A percentile compares a stretch with the other conserved stretches of the same genome.
phyloP scores from a whole-genome alignment of 1,140 invertebrate species.

The Bilobella aurantiaca region DNA sequence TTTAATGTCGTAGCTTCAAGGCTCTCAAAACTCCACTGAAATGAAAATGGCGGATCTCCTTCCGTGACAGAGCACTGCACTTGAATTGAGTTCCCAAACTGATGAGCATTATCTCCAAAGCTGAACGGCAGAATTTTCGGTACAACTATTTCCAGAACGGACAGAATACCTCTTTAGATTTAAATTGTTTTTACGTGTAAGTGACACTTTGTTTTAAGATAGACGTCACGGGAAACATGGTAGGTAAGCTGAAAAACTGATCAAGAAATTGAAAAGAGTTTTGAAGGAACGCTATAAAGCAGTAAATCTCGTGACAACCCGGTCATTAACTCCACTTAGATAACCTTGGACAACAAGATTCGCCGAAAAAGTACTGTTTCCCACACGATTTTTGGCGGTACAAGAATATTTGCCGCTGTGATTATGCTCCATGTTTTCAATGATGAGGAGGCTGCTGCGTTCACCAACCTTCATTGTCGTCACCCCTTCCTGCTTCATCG shows the following conservation, averaged over 20 bases:
- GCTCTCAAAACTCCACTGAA: conserved; percentile 43
- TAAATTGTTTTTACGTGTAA: no score
- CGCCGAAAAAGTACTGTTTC: conserved; percentile 50
- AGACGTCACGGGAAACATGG: no score
- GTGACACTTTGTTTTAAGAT: no score
- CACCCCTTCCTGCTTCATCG: conserved; percentile 46
- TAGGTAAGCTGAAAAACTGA: no score
- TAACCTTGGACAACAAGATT: conserved; percentile 42
- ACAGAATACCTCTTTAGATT: no score
- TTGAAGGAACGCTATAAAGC: no score
- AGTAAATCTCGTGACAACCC: no score
- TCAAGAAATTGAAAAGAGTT: no score
- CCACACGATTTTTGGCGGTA: conserved; percentile 57
- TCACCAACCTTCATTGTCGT: conserved; percentile 39
- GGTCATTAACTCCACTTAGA: no score
- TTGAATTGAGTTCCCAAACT: conserved; percentile 33
- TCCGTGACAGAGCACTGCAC: conserved; percentile 38
- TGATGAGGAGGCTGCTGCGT: conserved; percentile 58
- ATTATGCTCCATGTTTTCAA: conserved; percentile 58
- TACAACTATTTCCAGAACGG: conserved; percentile 45
- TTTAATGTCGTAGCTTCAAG: conserved; percentile 47
- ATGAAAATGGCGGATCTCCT: conserved; percentile 40
- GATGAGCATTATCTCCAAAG: conserved; percentile 41
- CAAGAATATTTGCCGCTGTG: conserved; percentile 68
- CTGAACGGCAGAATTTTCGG: conserved; percentile 61